These are phyloP conservation scores for Centruroides sculpturatus DNA, from an alignment of 1,140 invertebrate genomes.

Conservation along the genomic window DNA sequence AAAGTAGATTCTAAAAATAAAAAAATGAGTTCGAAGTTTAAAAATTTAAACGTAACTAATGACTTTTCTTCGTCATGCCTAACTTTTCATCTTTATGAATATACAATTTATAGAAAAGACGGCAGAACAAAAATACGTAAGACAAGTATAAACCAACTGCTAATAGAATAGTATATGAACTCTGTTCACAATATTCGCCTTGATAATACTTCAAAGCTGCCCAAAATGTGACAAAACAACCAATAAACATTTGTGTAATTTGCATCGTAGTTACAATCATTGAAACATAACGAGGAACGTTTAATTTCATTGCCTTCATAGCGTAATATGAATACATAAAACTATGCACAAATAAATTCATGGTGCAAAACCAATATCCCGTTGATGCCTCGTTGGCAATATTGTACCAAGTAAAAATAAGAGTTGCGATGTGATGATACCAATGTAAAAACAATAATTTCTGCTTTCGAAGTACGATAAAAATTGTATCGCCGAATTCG, in stretches of 20 bases:
- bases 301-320: conserved; percentile 69
- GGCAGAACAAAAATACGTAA: conserved; percentile 76
- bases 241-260: conserved; percentile 87
- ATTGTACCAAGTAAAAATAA: conserved; percentile 94
- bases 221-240: conserved; percentile 77
- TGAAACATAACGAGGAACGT: conserved; percentile 61
- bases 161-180: conserved; percentile 29
- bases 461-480: conserved; percentile 91
- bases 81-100: not conserved
- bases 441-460: conserved; percentile 96
- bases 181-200: conserved; percentile 28
- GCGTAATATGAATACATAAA: conserved; percentile 98
- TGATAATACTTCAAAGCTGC: conserved; percentile 37
- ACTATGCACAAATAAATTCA: conserved; percentile 96
- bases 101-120: conserved; percentile 81
- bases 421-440: conserved; percentile 52
- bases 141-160: conserved; percentile 40
- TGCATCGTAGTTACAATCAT: conserved; percentile 89
- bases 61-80: too few species aligned
- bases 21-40: too few species aligned
- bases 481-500: conserved; percentile 89
- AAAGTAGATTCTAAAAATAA: too few species aligned
- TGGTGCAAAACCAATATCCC: conserved; percentile 93
- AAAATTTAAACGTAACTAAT: too few species aligned
- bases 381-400: conserved; percentile 91